Conservation (phyloP, 2,113 vertebrate species). For the Bambusicola thoracicus region DNA sequence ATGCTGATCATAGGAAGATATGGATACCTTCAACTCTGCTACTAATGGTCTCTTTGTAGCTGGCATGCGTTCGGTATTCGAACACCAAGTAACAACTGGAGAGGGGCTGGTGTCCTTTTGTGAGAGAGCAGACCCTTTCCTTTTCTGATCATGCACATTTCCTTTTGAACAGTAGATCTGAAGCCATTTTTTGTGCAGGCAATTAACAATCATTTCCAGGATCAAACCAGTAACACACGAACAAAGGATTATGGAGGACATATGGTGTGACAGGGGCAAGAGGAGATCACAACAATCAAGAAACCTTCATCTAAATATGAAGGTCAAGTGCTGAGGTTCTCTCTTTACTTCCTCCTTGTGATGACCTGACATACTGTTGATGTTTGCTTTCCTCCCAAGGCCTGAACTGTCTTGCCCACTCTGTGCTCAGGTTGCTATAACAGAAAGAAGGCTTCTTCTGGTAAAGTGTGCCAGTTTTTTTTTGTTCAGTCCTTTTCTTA, state of each 20-base stretch:
- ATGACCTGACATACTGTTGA: fast-evolving
- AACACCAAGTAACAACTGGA: background rate
- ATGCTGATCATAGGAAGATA: background rate
- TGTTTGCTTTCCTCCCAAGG: background rate
- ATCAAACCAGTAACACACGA: background rate
- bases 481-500: slow-evolving; percentile 3
- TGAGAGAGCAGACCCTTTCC: background rate
- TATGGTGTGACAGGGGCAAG: fast-evolving
- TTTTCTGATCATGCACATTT: background rate
- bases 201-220: background rate
- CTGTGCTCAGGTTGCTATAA: background rate
- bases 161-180: background rate
- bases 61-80: fast-evolving
- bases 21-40: background rate
- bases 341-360: background rate
- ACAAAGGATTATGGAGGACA: background rate
- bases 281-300: background rate
- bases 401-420: background rate
- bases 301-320: background rate
- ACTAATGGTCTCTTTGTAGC: background rate
- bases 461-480: background rate
- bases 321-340: background rate
- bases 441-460: background rate
- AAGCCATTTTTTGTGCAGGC: background rate
- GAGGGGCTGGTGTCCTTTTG: fast-evolving